Evolutionary conservation across 2,113 vertebrate species (phyloP).

Genomic region (Urocolius indicus): DNA sequence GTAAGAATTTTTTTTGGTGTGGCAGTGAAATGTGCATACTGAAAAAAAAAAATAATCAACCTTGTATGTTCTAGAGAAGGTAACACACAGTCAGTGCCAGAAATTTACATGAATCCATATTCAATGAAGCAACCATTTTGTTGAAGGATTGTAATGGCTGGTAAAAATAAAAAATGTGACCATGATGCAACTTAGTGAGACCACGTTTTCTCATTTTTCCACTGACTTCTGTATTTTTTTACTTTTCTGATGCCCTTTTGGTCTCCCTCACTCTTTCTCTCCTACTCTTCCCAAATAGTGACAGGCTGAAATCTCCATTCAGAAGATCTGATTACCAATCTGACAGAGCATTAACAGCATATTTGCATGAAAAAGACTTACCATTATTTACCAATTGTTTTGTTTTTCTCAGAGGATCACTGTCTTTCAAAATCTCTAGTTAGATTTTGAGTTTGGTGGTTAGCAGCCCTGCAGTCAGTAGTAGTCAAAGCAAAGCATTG

Average conservation of each 20-base stretch:
- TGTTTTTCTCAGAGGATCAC: conserved; percentile 4
- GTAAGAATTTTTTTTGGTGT: conserved; percentile 62
- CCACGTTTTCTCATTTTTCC: neutral
- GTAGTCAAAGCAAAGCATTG: conserved; percentile 2
- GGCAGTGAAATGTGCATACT: conserved; percentile 38
- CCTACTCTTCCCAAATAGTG: neutral
- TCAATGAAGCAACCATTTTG: conserved; percentile 55
- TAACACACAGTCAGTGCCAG: conserved; percentile 23
- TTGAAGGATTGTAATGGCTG: conserved; percentile 39
- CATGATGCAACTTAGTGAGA: neutral
- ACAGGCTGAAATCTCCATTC: neutral
- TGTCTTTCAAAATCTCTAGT: neutral
- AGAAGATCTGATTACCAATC: neutral
- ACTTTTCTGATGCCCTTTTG: neutral
- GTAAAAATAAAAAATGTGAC: conserved; percentile 20
- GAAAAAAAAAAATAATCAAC: neutral
- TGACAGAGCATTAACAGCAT: neutral
- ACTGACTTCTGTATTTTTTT: neutral
- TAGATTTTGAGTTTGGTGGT: neutral
- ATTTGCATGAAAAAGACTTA: conserved; percentile 28
- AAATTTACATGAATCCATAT: conserved; percentile 72
- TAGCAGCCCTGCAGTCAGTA: neutral
- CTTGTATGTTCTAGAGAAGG: conserved; percentile 48
- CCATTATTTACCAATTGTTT: neutral
- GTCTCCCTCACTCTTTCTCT: neutral